Evolutionary conservation across 2,797 vertebrate species (phyloP), one percentile per base, ranked within the genome.

Genomic region (Lithobates sylvaticus): DNA sequence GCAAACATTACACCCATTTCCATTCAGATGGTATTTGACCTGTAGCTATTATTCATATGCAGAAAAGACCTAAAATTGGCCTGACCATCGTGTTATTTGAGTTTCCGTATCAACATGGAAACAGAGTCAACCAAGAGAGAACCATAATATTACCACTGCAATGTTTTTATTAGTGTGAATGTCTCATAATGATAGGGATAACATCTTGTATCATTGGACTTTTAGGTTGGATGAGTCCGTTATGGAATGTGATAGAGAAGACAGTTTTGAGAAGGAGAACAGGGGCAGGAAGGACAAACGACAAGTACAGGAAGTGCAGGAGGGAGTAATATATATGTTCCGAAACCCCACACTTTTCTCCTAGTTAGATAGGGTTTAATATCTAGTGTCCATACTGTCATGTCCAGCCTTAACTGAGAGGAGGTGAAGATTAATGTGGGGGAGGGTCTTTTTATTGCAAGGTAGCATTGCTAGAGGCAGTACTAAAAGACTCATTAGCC

Each of bases 171-270:
- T 42, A 21, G 10, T 82, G 70, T 64, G 50, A 72, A 8, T 36
- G 27, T 39, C 16, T 64, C 13, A 27, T 73, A 44, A 15, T 12
- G n/a, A 34, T 27, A 16, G n/a, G 68, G 34, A 10, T 36, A 15
- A 72, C 23, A 58, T 81, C n/a, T 72, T 32, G 70, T 64, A 82
- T 50, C 72, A 73, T 36, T 71, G n/a, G 71, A 76, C 69, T 36
- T 71, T 75, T 68, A 68, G 71, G 70, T 76, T 72, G 75, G 44
- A 58, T 27, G 47, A n/a, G 29, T 29, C n/a, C 58, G 23, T 42
- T n/a, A 69, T 76, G 72, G 71, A 86, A 86, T 81, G 78, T 76
- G 44, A 76, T n/a, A 42, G 29, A 85, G 54, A 44, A 73, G 70
- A 76, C 74, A 26, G 36, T 81, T 61, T 42, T 9, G 54, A n/a